Conservation (phyloP, 2,888 invertebrate species). For the Drosophila sordidula region DNA sequence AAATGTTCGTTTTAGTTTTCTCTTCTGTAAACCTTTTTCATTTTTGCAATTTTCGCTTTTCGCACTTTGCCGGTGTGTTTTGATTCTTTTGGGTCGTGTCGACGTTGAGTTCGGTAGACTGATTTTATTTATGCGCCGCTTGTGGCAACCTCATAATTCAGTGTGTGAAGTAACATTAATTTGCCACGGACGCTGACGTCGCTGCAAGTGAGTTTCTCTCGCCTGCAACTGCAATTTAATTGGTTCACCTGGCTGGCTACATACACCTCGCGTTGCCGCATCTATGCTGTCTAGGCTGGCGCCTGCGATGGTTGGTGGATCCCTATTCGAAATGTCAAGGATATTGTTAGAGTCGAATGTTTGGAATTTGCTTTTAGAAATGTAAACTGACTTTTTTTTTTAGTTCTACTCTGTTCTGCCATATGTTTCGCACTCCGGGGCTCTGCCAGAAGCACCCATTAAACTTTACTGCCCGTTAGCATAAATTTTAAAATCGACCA, state of each 20-base stretch:
- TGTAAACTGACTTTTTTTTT: not conserved
- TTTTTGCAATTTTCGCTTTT: constrained; percentile 19
- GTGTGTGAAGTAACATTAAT: constrained; percentile 69
- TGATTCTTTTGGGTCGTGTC: constrained; percentile 56
- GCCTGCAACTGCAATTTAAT: constrained; percentile 65
- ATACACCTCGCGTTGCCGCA: not conserved
- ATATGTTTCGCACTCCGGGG: not conserved
- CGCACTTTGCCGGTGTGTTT: constrained; percentile 43
- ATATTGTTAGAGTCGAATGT: constrained; percentile 20
- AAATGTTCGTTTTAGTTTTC: constrained; percentile 1
- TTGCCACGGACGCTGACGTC: constrained; percentile 42
- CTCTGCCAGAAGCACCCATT: constrained; percentile 21
- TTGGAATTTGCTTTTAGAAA: not conserved
- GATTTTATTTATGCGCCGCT: constrained; percentile 81
- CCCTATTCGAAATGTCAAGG: constrained; percentile 47
- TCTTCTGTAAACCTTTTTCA: constrained; percentile 8
- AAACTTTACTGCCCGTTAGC: constrained; percentile 54
- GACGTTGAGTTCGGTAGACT: constrained; percentile 56
- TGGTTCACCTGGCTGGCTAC: constrained; percentile 58
- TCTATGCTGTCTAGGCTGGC: not conserved
- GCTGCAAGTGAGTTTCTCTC: constrained; percentile 13
- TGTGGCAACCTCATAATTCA: constrained; percentile 79
- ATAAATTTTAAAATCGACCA: constrained; percentile 48
- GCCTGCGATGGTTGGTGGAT: not conserved
- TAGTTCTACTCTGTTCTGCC: not conserved